Evolutionary conservation across 2,113 vertebrate genomes (phyloP).

Genomic region (Epinephelus cyanopodus): DNA sequence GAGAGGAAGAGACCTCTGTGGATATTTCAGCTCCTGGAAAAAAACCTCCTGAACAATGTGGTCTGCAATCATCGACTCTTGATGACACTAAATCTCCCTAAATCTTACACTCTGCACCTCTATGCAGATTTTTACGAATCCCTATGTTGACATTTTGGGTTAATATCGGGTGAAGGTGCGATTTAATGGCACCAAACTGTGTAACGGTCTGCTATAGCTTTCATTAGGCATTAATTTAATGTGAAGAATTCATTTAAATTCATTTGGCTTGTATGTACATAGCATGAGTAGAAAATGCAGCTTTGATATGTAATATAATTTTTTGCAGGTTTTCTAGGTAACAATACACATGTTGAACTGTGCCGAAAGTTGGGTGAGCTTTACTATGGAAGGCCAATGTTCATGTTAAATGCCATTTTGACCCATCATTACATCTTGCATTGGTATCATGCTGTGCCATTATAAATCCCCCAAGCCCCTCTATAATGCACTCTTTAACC

Average conservation of each 20-base stretch:
- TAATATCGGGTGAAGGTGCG: background rate
- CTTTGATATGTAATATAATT: background rate
- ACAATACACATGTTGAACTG: background rate
- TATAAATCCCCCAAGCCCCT: too few species aligned
- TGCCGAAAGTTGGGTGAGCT: background rate
- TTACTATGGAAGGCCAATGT: background rate
- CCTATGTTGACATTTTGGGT: background rate
- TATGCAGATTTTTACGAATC: too few species aligned
- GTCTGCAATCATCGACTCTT: too few species aligned
- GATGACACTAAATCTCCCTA: too few species aligned
- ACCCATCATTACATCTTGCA: background rate
- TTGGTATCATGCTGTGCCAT: background rate
- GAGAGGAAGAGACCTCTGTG: too few species aligned
- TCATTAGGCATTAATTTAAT: background rate
- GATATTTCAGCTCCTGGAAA: too few species aligned
- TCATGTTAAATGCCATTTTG: too few species aligned
- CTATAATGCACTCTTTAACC: background rate
- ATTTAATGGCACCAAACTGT: background rate
- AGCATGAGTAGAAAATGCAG: background rate
- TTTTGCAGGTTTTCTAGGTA: background rate
- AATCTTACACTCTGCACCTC: too few species aligned
- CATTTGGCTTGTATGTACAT: background rate
- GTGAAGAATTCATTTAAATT: background rate
- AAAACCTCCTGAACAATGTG: too few species aligned
- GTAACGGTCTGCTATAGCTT: background rate